These are phyloP conservation scores for Tenrec ecaudatus DNA, from an alignment of 2,113 vertebrate species.

Conservation along the genomic window DNA sequence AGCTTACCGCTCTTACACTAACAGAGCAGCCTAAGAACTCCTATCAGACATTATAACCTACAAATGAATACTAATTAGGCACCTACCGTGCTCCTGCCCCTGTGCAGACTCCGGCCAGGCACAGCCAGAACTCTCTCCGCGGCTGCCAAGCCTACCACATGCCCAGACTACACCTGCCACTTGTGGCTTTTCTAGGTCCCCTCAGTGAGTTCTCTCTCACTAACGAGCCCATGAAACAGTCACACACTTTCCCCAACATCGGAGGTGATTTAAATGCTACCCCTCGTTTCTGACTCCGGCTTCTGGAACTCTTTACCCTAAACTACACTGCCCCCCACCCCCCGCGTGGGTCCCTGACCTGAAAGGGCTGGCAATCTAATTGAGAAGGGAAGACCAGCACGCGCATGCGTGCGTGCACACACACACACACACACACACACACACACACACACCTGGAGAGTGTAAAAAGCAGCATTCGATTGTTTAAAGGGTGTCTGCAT, in stretches of 20 bases:
- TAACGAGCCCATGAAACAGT: background rate
- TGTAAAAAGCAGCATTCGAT: background rate
- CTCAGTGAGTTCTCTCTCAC: background rate
- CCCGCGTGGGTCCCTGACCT: background rate
- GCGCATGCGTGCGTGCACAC: too few relatives aligned
- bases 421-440: background rate
- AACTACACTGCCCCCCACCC: background rate
- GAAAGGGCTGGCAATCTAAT: background rate
- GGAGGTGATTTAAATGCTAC: background rate
- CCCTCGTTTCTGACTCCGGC: background rate
- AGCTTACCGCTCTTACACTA: background rate
- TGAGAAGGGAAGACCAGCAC: background rate
- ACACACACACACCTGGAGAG: background rate
- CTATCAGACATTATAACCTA: background rate
- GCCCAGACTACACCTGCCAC: background rate
- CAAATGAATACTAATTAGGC: background rate
- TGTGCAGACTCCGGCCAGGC: background rate
- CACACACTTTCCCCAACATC: background rate
- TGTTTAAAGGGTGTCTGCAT: background rate
- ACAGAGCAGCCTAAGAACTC: background rate
- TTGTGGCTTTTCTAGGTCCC: too few relatives aligned
- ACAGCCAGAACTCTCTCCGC: background rate
- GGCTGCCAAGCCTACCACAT: background rate
- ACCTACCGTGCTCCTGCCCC: background rate
- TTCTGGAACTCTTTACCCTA: background rate